Base-by-base conservation (phyloP, 1,140 invertebrate species). In the Cyphomyrmex costatus region DNA sequence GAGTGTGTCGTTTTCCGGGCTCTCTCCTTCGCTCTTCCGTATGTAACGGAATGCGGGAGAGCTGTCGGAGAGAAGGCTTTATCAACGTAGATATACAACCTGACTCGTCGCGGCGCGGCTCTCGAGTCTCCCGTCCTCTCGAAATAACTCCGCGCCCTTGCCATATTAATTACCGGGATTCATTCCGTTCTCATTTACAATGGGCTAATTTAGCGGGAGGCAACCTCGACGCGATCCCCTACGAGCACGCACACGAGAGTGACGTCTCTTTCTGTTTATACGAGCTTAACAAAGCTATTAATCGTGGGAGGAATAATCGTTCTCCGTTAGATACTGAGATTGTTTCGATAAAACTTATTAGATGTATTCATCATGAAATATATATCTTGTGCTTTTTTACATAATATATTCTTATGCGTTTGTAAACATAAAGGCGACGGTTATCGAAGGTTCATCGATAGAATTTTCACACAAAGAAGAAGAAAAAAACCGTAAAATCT, bases 131-230 rank as follows among this genome's bases (percentile, higher is more conserved):
- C 42, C 71, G 63, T 86, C 63, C 88, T 91, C 86, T 91, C 84
- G 89, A 93, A 93, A 93, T 93, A 93, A 92, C 88, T 93, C 68
- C 85, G 88, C 91, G 91, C 90, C 92, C 92, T 89, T 92, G 90
- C 91, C 78, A 87, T 93, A 93, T 93, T 93, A 93, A 93, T 93
- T 93, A 92, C 89, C 83, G 74, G 92, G 90, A 93, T 93, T 92
- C 91, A 88, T 91, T 91, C 89, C 78, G 87, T 90, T 73, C 90
- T 91, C 90, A 92, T 92, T 93, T 93, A 92, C 90, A 88, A 92
- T 90, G 71, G 80, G 91, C 90, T 92, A 92, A 92, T 92, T 93
- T 90, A 93, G 86, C 91, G 88, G 51, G 79, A 87, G 71, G 80
- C 51, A 88, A 30, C 65, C 70, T 14, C 60, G 63, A 30, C 49